Base-by-base conservation (phyloP, 1,140 invertebrate species). In the Anthonomus grandis region DNA sequence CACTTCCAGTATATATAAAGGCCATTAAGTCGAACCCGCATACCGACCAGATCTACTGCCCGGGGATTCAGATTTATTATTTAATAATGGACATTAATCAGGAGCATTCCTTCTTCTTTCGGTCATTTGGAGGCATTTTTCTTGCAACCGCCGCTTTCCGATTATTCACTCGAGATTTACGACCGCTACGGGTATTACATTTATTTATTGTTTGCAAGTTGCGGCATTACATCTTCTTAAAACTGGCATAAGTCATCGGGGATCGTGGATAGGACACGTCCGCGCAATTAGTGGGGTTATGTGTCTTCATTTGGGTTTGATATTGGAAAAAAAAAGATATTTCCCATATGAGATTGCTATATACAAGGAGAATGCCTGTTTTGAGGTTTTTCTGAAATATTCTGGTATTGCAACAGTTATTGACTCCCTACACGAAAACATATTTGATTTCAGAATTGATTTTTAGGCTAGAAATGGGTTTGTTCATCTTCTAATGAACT, bases 81-180 rank as follows among this genome's bases (percentile, higher is more conserved):
- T 53, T 53, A 53, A 53, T 53, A 53, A 53, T 44, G 50, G 50
- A 34, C 39, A 53, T 53, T 53, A 44, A 53, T 53, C 50, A 53
- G 38, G 39, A 31, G 50, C 21, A 44, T 42, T 34, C 50, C 39
- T 41, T 44, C 24, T 53, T 44, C 50, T 53, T 53, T 53, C 50
- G 50, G 50, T 53, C 50, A 53, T 53, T 53, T 44, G 23, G 50
- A 23, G 18, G 36, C 49, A 51, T 51, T 51, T 51, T 51, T 51
- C 49, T 51, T 25, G 49, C 21, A 41, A 23, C 25, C 17, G 31
- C 34, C 22, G 39, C 39, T 41, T 41, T 41, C 22, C 49, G 49
- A 51, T 51, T 51, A 51, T 51, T 51, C 49, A 51, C 36, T 41
- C 4, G 18, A 19, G 12, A 41, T 41, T 41, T 41, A 41, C 22